Base-by-base conservation (phyloP, 2,113 vertebrate genomes). In the Mobula birostris region DNA sequence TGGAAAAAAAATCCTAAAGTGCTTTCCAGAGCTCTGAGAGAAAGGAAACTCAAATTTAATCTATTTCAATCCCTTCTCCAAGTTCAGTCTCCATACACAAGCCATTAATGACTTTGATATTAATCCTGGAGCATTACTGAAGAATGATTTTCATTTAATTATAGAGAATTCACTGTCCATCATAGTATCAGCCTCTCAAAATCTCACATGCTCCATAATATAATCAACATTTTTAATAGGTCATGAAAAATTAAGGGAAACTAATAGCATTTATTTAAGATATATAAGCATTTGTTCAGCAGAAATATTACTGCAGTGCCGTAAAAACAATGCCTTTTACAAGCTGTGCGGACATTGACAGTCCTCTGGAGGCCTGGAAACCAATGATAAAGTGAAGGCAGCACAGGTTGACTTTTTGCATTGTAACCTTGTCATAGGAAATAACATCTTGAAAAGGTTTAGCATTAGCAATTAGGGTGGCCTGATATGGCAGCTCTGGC, bases 381-480 rank as follows among this genome's bases (percentile, higher is more conserved):
- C 95, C 95, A 94, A 95, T 97, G 97, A 97, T 97, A 97, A 97
- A 97, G 95, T 96, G 96, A 94, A 95, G 95, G 95, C 95, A 96
- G 94, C 96, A 96, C 95, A 97, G 96, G 96, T 97, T 95, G 95
- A 95, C 95, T 96, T 95, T 96, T 96, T 96, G 96, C 96, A 95
- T 94, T 94, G 96, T 96, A 96, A 97, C 97, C 97, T 97, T 97
- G 97, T 97, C 97, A 97, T 97, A 95, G 94, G 95, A 95, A 95
- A 96, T 96, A 94, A 95, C 94, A 95, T 94, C 96, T 95, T 96
- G 17, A 95, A 95, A 94, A 96, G 94, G 90, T 94, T 93, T 93
- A 93, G 91, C 91, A 93, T 93, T 94, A 95, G 95, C 96, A 96
- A 96, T 97, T 95, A 95, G 94, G 95, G 94, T 95, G 95, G 95